These are phyloP conservation scores for Cephus rjabovi DNA, from an alignment of 2,888 invertebrate species.

Conservation along the genomic window DNA sequence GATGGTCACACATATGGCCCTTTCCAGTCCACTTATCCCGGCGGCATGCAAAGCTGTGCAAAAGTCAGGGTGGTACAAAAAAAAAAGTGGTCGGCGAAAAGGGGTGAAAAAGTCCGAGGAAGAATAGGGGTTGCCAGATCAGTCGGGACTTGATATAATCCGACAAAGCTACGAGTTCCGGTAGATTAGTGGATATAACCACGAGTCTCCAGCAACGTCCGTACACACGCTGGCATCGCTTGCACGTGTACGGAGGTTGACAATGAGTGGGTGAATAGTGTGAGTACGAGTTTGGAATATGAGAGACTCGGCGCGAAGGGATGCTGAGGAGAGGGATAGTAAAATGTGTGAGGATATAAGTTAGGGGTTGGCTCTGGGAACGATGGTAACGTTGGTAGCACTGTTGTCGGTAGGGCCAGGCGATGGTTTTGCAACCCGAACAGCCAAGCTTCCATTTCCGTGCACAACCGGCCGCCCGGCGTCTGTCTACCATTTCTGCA, in stretches of 20 bases:
- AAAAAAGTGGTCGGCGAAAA: constrained; percentile 5
- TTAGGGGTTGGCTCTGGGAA: not conserved
- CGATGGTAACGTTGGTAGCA: not conserved
- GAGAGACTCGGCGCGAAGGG: too few species aligned
- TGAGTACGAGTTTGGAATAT: too few species aligned
- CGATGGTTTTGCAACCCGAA: not conserved
- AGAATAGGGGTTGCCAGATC: constrained; percentile 4
- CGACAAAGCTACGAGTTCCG: constrained; percentile 30
- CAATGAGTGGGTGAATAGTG: not conserved
- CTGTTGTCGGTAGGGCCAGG: not conserved
- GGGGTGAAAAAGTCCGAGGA: constrained; percentile 1
- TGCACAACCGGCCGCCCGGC: not conserved
- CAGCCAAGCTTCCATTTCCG: constrained; percentile 18
- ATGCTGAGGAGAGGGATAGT: not conserved
- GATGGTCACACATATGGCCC: not conserved
- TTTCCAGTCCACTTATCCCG: not conserved
- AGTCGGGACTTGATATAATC: constrained; percentile 26
- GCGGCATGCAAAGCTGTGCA: not conserved
- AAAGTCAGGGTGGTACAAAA: not conserved
- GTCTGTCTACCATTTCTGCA: constrained; percentile 34
- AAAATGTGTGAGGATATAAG: not conserved
- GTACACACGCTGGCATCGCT: not conserved
- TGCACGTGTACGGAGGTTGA: not conserved
- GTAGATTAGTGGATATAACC: constrained; percentile 33
- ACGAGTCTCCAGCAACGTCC: constrained; percentile 9